These are phyloP conservation scores for Asarcornis scutulata DNA, from an alignment of 2,113 vertebrate genomes.

Conservation along the genomic window DNA sequence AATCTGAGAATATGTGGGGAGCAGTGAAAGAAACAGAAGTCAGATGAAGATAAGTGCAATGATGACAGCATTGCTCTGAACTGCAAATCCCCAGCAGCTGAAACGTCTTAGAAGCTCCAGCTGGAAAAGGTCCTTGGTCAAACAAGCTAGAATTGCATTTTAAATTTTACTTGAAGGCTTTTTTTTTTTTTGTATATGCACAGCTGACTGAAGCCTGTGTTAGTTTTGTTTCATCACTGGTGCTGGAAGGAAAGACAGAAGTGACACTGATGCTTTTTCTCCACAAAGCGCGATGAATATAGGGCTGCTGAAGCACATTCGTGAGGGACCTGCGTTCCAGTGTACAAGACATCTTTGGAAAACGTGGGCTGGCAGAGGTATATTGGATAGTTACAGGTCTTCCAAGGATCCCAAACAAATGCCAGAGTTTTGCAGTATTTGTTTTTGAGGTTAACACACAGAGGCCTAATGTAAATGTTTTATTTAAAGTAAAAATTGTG, in stretches of 20 bases:
- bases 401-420: not conserved
- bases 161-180: not conserved
- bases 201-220: not conserved
- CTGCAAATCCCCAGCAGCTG: not conserved
- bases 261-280: not conserved
- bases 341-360: fast-evolving
- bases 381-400: not conserved
- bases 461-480: conserved; percentile 71
- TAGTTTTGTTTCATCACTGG: not conserved
- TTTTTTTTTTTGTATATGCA: not conserved
- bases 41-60: not conserved
- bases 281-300: fast-evolving
- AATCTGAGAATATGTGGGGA: not conserved
- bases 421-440: not conserved
- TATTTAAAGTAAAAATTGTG: conserved; percentile 80
- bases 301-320: not conserved
- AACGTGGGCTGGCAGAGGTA: not conserved
- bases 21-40: conserved; percentile 32
- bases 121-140: not conserved
- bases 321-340: not conserved
- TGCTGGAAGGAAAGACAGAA: not conserved
- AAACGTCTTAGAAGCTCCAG: not conserved
- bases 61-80: not conserved
- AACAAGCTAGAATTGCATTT: not conserved
- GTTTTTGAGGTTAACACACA: not conserved